Percentiles rank a stretch among this genome's conserved stretches.
phyloP scores from a whole-genome alignment of 2,888 invertebrate genomes.

The Muscina levida region DNA sequence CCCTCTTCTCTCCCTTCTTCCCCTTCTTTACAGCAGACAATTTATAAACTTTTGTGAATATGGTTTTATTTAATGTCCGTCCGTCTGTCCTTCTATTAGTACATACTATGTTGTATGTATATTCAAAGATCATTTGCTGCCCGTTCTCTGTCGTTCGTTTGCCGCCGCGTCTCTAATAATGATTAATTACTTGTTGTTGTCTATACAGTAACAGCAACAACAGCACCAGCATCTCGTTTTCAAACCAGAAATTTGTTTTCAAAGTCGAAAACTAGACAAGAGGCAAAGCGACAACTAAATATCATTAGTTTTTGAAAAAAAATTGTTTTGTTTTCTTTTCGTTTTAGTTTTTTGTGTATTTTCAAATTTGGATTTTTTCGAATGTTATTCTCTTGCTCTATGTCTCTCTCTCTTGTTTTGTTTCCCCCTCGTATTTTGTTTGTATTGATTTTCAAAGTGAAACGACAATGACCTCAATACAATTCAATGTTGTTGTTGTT shows the following conservation, averaged over 20 bases:
- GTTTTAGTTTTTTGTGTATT: not conserved
- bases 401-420: too few species aligned
- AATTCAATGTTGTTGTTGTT: conserved; percentile 16
- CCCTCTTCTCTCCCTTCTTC: not conserved
- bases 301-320: conserved; percentile 13
- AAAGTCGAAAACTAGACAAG: conserved; percentile 15
- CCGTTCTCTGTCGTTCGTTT: not conserved
- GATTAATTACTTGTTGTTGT: conserved; percentile 10
- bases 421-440: too few species aligned
- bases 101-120: too few species aligned
- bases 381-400: too few species aligned
- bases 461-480: conserved; percentile 61
- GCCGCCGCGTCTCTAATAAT: conserved; percentile 7
- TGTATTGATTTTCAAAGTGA: conserved; percentile 56
- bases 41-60: too few species aligned
- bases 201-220: not conserved
- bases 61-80: not conserved
- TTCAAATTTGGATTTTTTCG: conserved; percentile 7
- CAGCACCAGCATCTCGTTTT: conserved; percentile 7
- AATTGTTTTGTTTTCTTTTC: conserved; percentile 5
- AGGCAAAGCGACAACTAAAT: not conserved
- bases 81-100: not conserved
- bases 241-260: conserved; percentile 38
- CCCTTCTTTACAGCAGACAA: not conserved
- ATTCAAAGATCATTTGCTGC: not conserved